phyloP scores from a whole-genome alignment of 35 echinoderm and acorn worm species.

The Nesometra sesokonis region DNA sequence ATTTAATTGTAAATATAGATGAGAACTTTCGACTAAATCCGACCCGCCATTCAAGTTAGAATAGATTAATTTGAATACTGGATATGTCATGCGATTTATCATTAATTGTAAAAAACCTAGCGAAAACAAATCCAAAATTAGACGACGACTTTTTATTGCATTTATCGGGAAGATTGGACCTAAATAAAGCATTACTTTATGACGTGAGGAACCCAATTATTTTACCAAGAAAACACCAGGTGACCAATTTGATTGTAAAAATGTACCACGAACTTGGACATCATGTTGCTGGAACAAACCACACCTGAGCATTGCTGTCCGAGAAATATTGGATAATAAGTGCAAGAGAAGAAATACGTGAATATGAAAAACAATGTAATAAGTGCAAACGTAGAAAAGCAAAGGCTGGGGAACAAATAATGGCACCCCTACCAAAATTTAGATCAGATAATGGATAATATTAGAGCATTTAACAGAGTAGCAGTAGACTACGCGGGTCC shows the following conservation, averaged over 20 bases:
- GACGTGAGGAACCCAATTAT: background rate
- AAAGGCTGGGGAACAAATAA: constrained; percentile 9
- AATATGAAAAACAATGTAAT: constrained; percentile 2
- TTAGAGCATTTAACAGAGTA: constrained; percentile 4
- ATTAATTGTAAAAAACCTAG: background rate
- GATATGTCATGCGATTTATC: constrained; percentile 2
- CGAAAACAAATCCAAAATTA: background rate
- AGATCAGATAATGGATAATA: background rate
- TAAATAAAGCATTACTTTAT: background rate
- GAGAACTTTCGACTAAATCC: background rate
- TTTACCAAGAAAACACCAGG: background rate
- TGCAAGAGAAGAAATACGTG: constrained; percentile 29
- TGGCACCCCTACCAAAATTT: constrained; percentile 7
- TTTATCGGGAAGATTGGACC: background rate
- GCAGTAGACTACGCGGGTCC: constrained; percentile 21
- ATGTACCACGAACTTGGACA: constrained; percentile 9
- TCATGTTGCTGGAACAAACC: background rate
- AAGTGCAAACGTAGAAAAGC: constrained; percentile 11
- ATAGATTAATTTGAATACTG: background rate
- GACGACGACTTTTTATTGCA: background rate
- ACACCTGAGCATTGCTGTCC: background rate
- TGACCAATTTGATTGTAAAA: background rate
- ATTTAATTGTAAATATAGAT: background rate
- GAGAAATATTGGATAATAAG: background rate
- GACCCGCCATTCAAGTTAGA: background rate